These are phyloP conservation scores for Macrocentrus cingulum DNA, from an alignment of 1,140 invertebrate genomes.

Conservation along the genomic window DNA sequence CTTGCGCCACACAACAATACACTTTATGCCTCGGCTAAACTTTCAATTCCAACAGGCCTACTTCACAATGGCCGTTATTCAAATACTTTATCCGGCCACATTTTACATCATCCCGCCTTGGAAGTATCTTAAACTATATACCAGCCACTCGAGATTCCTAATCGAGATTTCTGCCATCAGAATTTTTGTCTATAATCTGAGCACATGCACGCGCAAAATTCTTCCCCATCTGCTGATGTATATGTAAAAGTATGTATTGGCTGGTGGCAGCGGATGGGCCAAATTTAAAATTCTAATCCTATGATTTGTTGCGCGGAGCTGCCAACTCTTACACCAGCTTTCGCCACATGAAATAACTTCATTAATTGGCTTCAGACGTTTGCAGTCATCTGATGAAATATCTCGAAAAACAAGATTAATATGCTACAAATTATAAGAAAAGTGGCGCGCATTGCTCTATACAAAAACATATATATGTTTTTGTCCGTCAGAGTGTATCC, in stretches of 20 bases:
- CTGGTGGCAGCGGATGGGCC: too few relatives aligned
- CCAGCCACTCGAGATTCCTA: conserved; percentile 41
- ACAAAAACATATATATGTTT: too few relatives aligned
- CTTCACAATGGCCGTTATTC: conserved; percentile 53
- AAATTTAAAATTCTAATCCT: conserved; percentile 61
- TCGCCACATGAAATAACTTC: conserved; percentile 51
- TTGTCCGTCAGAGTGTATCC: too few relatives aligned
- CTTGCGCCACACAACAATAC: too few relatives aligned
- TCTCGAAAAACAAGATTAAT: too few relatives aligned
- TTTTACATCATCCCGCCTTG: conserved; percentile 25
- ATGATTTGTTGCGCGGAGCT: conserved; percentile 50
- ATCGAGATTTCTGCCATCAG: conserved; percentile 51
- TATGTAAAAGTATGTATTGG: too few relatives aligned
- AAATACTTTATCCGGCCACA: conserved; percentile 46
- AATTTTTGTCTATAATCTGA: too few relatives aligned
- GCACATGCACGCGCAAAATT: too few relatives aligned
- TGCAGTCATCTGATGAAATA: conserved; percentile 13
- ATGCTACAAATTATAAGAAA: too few relatives aligned
- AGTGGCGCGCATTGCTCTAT: too few relatives aligned
- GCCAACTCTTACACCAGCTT: conserved; percentile 37
- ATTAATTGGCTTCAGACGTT: conserved; percentile 48
- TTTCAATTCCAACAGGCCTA: not conserved
- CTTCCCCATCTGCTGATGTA: too few relatives aligned
- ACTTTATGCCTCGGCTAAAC: too few relatives aligned
- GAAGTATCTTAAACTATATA: not conserved